A percentile compares a stretch with the other conserved stretches of the same genome.
Conservation (phyloP, 2,113 vertebrate species). For the Pseudorasbora parva region DNA sequence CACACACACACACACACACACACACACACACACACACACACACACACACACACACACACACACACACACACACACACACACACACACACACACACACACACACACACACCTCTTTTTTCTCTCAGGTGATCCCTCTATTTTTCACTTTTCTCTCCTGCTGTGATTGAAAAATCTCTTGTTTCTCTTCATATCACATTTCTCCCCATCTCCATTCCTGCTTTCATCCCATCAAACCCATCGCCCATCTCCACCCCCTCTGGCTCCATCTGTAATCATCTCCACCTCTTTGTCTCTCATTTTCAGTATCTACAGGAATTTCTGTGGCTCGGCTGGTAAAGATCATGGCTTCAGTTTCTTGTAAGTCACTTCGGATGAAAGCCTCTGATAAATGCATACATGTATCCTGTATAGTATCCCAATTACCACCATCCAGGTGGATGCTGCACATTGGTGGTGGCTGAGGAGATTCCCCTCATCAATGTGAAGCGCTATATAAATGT, state of each 20-base stretch:
- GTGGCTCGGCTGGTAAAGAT: background rate
- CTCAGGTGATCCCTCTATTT: conserved; percentile 32
- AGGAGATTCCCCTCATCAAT: no score
- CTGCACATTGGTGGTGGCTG: no score
- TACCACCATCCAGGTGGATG: no score
- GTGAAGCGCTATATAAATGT: no score
- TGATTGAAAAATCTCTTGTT: conserved; percentile 5
- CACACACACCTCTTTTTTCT: conserved; percentile 10
- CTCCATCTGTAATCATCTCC: conserved; percentile 24
- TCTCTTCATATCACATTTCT: background rate
- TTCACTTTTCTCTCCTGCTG: conserved; percentile 24
- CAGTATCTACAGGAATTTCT: conserved; percentile 13
- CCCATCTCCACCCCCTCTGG: conserved; percentile 20
- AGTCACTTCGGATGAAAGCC: no score
- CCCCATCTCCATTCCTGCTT: conserved; percentile 15
- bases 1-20: no score
- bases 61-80: no score
- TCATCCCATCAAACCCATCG: conserved; percentile 21
- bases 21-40: no score
- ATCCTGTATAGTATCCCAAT: no score
- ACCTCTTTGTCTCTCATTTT: background rate
- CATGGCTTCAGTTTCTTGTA: background rate
- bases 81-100: background rate
- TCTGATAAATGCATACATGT: no score
- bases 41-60: no score